These are phyloP conservation scores for Xenopus petersii DNA, from an alignment of 2,797 vertebrate species.

Conservation along the genomic window DNA sequence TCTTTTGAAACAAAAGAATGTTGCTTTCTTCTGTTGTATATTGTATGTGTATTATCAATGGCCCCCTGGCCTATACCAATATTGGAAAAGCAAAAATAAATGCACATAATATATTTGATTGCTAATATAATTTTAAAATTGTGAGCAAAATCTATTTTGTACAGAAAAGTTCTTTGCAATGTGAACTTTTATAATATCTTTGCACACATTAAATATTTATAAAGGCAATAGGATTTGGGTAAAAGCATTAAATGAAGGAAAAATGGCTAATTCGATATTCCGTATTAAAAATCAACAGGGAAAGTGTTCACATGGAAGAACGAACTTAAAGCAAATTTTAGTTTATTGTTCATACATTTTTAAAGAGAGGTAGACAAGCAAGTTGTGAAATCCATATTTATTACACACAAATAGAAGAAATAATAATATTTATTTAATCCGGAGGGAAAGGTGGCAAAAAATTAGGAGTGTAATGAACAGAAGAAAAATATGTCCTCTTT, in stretches of 20 bases:
- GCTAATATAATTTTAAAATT: too few relatives aligned
- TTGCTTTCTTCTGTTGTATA: too few relatives aligned
- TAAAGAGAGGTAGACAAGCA: conserved; percentile 72
- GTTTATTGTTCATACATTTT: conserved; percentile 77
- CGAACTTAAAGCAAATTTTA: conserved; percentile 74
- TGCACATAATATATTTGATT: too few relatives aligned
- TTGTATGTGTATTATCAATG: too few relatives aligned
- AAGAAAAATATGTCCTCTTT: conserved; percentile 56
- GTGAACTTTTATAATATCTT: conserved; percentile 65
- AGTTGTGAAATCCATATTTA: conserved; percentile 72
- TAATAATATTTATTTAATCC: conserved; percentile 71
- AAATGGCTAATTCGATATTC: conserved; percentile 72
- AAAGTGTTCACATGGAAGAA: conserved; percentile 72
- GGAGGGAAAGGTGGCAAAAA: conserved; percentile 63
- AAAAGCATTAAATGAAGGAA: conserved; percentile 73
- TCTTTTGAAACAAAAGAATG: too few relatives aligned
- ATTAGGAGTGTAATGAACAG: conserved; percentile 67
- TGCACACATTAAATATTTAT: conserved; percentile 76
- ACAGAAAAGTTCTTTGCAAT: conserved; percentile 57
- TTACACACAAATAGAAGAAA: conserved; percentile 61
- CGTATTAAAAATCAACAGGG: conserved; percentile 74
- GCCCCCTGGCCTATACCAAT: too few relatives aligned
- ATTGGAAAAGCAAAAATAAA: too few relatives aligned
- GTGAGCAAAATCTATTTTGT: conserved; percentile 59
- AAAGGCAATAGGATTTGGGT: conserved; percentile 72